Conservation (phyloP, 2,113 vertebrate genomes). For the Dendrocopos noguchii region DNA sequence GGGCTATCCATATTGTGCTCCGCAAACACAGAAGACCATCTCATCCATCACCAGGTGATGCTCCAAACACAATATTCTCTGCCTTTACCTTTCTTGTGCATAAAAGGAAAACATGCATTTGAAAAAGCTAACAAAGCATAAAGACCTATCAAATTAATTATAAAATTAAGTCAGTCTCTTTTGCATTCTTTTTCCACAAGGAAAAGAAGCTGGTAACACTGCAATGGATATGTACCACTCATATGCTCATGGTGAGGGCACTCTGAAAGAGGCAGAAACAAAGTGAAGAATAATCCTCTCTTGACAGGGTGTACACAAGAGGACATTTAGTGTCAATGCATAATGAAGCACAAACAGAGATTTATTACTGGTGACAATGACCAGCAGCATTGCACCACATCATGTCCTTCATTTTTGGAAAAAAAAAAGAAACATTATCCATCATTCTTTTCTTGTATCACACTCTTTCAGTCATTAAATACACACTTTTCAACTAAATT, state of each 20-base stretch:
- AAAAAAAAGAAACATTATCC: background rate
- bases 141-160: background rate
- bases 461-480: background rate
- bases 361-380: background rate
- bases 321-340: background rate
- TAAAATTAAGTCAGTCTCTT: background rate
- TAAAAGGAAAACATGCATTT: background rate
- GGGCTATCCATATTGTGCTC: background rate
- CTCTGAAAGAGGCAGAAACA: background rate
- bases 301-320: background rate
- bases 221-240: background rate
- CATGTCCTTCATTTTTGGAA: background rate
- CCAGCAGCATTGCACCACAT: background rate
- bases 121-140: background rate
- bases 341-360: background rate
- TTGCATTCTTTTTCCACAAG: background rate
- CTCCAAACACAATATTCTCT: background rate
- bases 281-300: background rate
- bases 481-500: conserved; percentile 6
- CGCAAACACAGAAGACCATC: background rate
- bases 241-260: rapidly evolving
- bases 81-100: background rate
- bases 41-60: background rate
- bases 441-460: background rate
- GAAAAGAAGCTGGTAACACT: background rate